Conservation (phyloP, 2,113 vertebrate genomes). For the Tragulus kanchil region DNA sequence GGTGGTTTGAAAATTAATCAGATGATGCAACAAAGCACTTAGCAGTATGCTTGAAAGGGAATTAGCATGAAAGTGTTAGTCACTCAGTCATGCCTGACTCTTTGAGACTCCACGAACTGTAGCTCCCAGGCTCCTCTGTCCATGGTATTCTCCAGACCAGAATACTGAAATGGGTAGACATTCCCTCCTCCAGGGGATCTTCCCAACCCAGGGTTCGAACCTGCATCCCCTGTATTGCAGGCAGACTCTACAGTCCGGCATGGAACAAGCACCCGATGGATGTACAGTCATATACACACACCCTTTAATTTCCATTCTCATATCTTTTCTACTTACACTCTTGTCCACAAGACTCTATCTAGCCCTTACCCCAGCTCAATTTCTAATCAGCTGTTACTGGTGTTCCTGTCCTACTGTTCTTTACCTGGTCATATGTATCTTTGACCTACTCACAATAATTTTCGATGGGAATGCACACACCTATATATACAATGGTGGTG, state of each 20-base stretch:
- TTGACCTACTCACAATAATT: not conserved
- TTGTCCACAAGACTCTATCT: not conserved
- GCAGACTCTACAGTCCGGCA: not conserved
- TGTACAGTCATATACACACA: not conserved
- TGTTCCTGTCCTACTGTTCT: not conserved
- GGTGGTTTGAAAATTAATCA: slow-evolving; percentile 12
- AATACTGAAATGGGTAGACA: not conserved
- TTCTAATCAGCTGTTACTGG: not conserved
- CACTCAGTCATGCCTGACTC: not conserved
- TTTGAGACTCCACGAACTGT: not conserved
- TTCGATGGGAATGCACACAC: not conserved
- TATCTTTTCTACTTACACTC: not conserved
- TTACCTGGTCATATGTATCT: not conserved
- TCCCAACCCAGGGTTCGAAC: not conserved
- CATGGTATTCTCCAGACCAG: not conserved
- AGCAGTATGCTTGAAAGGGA: not conserved
- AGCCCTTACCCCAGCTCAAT: not conserved
- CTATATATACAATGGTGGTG: not conserved
- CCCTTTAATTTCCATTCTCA: not conserved
- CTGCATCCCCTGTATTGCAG: not conserved
- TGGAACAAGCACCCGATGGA: not conserved
- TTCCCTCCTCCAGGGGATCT: not conserved
- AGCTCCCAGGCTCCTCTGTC: not conserved
- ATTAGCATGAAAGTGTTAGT: not conserved
- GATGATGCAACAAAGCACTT: not conserved